Percentiles rank a stretch among this genome's conserved stretches.
Conservation (phyloP, 2,797 vertebrate species). For the Sebastes kiyomatsui region DNA sequence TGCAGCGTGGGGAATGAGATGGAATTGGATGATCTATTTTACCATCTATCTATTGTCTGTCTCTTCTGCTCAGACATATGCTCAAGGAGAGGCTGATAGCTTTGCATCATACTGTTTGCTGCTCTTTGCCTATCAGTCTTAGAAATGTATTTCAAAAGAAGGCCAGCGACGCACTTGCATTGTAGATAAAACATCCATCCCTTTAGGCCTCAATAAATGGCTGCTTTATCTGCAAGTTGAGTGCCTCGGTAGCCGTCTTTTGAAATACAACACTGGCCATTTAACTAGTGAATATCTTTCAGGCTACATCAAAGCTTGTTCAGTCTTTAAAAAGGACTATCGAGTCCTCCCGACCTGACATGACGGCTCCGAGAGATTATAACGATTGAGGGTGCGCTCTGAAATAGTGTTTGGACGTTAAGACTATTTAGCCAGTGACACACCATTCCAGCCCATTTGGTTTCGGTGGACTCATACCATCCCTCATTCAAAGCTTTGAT, state of each 20-base stretch:
- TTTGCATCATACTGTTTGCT: slow-evolving; percentile 33
- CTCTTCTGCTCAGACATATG: slow-evolving; percentile 8
- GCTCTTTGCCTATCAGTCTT: slow-evolving; percentile 31
- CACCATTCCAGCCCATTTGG: slow-evolving; percentile 65
- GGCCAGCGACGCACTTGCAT: slow-evolving; percentile 20
- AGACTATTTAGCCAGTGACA: slow-evolving; percentile 61
- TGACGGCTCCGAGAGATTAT: slow-evolving; percentile 54
- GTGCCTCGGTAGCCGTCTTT: slow-evolving; percentile 38
- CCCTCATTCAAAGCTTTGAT: slow-evolving; percentile 65
- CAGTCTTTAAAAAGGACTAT: slow-evolving; percentile 24
- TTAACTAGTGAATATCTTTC: slow-evolving; percentile 53
- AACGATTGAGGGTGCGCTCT: slow-evolving; percentile 45
- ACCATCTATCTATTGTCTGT: slow-evolving; percentile 15
- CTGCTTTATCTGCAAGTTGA: slow-evolving; percentile 52
- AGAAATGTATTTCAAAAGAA: slow-evolving; percentile 50
- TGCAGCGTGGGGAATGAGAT: not conserved
- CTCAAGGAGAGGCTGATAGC: slow-evolving; percentile 32
- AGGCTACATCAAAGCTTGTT: slow-evolving; percentile 62
- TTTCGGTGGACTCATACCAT: slow-evolving; percentile 50
- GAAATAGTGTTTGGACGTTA: slow-evolving; percentile 52
- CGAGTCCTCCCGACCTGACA: slow-evolving; percentile 50
- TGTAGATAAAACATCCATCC: slow-evolving; percentile 47
- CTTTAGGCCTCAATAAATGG: slow-evolving; percentile 43
- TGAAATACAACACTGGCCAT: slow-evolving; percentile 55
- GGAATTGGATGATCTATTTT: slow-evolving; percentile 13